A percentile compares a stretch with the other conserved stretches of the same genome.
These are phyloP conservation scores for Drosophila cognata DNA, from an alignment of 2,888 invertebrate species.

Conservation along the genomic window DNA sequence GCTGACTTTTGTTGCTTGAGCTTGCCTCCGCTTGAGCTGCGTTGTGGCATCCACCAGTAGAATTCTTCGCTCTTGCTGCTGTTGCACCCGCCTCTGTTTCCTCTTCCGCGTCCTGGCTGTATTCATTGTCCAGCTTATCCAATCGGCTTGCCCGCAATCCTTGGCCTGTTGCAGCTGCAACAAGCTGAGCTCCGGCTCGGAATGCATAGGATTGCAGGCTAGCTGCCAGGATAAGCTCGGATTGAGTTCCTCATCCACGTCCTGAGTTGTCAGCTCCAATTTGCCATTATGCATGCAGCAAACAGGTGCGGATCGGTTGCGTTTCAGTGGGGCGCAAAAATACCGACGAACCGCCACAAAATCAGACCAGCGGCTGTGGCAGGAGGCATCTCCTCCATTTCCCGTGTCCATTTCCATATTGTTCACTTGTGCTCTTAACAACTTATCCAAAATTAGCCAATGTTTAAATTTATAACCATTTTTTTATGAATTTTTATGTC, in stretches of 20 bases:
- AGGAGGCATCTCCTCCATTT: not conserved
- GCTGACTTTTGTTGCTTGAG: not conserved
- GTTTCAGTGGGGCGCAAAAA: not conserved
- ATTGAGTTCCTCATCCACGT: not conserved
- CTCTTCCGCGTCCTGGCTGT: not conserved
- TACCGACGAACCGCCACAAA: constrained; percentile 37
- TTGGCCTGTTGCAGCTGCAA: not conserved
- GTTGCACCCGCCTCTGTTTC: not conserved
- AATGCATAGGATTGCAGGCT: constrained; percentile 20
- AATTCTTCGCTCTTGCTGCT: not conserved
- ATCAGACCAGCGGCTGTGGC: constrained; percentile 23
- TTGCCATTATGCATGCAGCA: not conserved
- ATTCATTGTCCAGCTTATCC: not conserved
- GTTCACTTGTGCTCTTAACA: too few species aligned
- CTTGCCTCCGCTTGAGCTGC: not conserved
- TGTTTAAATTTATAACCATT: not conserved
- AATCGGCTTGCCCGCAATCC: not conserved
- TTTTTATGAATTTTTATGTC: not conserved
- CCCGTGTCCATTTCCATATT: not conserved
- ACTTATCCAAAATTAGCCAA: not conserved
- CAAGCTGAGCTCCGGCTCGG: too few species aligned
- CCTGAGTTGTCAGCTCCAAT: not conserved
- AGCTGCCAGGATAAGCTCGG: constrained; percentile 46
- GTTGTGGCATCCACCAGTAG: constrained; percentile 11
- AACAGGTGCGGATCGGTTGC: constrained; percentile 18